phyloP scores from a whole-genome alignment of 1,140 invertebrate genomes.

The Nasonia vitripennis region DNA sequence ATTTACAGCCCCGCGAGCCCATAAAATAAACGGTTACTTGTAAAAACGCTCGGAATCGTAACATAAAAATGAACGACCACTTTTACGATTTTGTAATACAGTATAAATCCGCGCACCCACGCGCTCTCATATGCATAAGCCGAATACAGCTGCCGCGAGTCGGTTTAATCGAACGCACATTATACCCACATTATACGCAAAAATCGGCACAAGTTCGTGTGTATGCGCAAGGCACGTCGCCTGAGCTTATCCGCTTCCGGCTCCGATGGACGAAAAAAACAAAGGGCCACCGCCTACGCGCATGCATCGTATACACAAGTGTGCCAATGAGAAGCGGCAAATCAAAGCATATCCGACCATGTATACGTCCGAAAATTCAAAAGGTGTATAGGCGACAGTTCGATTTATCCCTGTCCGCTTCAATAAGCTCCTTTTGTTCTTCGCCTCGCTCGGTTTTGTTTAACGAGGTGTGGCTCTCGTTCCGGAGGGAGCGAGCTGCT shows the following conservation, averaged over 20 bases:
- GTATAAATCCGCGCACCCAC: neutral
- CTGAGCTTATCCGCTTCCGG: neutral
- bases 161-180: neutral
- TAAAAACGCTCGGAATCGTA: neutral
- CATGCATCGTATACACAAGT: too few species aligned
- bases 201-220: too few species aligned
- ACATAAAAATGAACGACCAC: neutral
- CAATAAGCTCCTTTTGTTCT: constrained; percentile 14
- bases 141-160: too few species aligned
- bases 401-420: constrained; percentile 1
- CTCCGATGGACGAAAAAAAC: neutral
- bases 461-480: neutral
- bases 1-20: neutral
- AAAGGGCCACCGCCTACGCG: neutral
- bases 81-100: neutral
- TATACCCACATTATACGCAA: too few species aligned
- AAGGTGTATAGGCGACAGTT: neutral
- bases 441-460: neutral
- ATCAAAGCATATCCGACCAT: constrained; percentile 12
- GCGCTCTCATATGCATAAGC: too few species aligned
- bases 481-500: too few species aligned
- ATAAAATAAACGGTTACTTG: neutral
- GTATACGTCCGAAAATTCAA: neutral
- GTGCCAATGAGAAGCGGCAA: neutral
- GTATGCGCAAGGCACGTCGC: too few species aligned